Evolutionary conservation across 2,797 vertebrate genomes (phyloP).

Genomic region (Gallirallus australis): DNA sequence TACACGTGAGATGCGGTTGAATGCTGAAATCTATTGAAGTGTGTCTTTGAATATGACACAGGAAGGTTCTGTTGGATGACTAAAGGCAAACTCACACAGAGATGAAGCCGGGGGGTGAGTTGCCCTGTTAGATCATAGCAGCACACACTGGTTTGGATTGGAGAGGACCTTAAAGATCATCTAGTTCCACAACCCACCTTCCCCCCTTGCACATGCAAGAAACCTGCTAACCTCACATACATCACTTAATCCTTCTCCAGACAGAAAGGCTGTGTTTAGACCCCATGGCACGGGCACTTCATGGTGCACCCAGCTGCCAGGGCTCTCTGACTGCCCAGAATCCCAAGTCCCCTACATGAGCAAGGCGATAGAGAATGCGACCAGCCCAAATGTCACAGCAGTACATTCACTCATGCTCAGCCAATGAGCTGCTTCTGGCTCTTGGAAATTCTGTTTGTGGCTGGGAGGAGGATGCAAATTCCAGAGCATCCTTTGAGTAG

Average conservation of each 20-base stretch:
- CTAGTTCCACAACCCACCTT: no score
- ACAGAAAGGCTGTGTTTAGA: background rate
- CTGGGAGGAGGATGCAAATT: background rate
- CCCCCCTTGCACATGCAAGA: accelerated
- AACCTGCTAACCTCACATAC: background rate
- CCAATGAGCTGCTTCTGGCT: background rate
- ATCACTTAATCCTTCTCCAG: background rate
- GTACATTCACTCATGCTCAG: background rate
- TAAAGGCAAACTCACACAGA: background rate
- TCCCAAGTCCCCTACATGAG: background rate
- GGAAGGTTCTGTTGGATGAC: background rate
- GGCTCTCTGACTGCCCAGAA: background rate
- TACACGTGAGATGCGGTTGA: background rate
- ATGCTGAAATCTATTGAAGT: background rate
- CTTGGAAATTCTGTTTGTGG: background rate
- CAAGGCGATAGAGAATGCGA: accelerated
- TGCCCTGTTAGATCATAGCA: background rate
- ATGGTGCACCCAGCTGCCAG: background rate
- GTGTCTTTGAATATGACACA: background rate
- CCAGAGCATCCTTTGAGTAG: conserved; percentile 11
- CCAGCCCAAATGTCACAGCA: background rate
- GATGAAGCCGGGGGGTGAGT: background rate
- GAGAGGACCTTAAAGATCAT: no score
- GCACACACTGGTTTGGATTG: no score
- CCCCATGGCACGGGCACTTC: background rate